A percentile compares a stretch with the other conserved stretches of the same genome.
phyloP scores from a whole-genome alignment of 2,797 vertebrate species.

The Petrocephalus sullivani region DNA sequence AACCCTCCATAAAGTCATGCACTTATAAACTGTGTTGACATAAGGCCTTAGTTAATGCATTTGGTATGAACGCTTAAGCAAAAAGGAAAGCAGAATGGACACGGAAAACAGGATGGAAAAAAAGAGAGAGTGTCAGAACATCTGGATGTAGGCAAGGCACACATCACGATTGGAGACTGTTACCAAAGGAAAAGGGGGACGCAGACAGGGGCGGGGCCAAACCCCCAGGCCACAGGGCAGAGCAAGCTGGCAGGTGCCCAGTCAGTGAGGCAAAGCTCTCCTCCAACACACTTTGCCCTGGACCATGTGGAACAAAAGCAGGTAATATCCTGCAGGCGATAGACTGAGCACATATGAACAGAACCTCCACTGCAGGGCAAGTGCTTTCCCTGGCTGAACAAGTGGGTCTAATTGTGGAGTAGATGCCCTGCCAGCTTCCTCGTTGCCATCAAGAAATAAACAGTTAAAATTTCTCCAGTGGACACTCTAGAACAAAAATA shows the following conservation, averaged over 20 bases:
- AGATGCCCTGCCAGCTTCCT: not conserved
- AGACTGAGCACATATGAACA: conserved; percentile 32
- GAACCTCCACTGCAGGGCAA: conserved; percentile 36
- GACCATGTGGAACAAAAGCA: conserved; percentile 24
- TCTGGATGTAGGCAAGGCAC: not conserved
- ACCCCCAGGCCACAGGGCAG: not conserved
- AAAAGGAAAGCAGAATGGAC: not conserved
- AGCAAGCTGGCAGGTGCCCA: not conserved
- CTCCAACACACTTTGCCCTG: not conserved
- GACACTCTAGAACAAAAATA: conserved; percentile 2
- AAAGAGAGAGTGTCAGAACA: not conserved
- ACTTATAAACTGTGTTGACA: not conserved
- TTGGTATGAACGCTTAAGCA: conserved; percentile 4
- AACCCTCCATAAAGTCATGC: not conserved
- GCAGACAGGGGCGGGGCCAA: not conserved
- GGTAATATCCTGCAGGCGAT: conserved; percentile 31
- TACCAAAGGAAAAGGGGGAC: not conserved
- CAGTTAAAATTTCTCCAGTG: not conserved
- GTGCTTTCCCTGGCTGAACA: conserved; percentile 41
- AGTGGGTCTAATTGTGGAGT: not conserved
- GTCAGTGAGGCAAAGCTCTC: not conserved
- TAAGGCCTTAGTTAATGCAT: conserved; percentile 7
- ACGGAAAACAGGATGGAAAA: not conserved
- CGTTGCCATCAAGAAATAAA: not conserved
- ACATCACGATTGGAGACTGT: not conserved